These are phyloP conservation scores for Tachycineta bicolor DNA, from an alignment of 2,113 vertebrate genomes.

Conservation along the genomic window DNA sequence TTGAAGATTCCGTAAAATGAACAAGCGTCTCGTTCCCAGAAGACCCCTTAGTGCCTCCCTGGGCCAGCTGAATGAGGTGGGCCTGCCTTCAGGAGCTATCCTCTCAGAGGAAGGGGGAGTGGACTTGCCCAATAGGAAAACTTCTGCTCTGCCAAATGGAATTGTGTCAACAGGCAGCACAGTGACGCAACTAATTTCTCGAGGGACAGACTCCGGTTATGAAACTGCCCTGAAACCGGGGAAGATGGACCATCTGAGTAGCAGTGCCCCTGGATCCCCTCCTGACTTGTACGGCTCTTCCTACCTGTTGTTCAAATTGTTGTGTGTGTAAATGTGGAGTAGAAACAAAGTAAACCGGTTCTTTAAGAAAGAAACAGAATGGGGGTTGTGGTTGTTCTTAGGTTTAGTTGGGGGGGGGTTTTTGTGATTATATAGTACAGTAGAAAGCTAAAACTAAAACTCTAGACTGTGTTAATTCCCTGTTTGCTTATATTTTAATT, in stretches of 20 bases:
- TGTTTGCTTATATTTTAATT: neutral
- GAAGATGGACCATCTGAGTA: constrained; percentile 88
- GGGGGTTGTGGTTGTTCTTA: neutral
- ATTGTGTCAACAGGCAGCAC: constrained; percentile 80
- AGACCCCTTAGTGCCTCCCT: constrained; percentile 86
- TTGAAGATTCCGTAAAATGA: constrained; percentile 96
- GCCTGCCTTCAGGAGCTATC: constrained; percentile 84
- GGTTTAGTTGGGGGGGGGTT: neutral
- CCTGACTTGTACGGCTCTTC: constrained; percentile 86
- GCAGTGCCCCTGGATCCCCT: constrained; percentile 91
- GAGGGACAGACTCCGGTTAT: constrained; percentile 86
- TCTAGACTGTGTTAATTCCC: neutral
- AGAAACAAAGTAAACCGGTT: neutral
- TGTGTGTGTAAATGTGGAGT: neutral
- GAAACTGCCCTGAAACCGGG: constrained; percentile 86
- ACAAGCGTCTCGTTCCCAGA: constrained; percentile 90
- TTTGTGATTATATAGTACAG: neutral
- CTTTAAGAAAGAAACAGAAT: neutral
- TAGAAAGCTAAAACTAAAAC: neutral
- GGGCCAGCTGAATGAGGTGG: constrained; percentile 87
- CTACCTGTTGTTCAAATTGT: neutral
- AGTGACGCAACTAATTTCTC: constrained; percentile 89
- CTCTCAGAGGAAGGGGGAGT: constrained; percentile 87
- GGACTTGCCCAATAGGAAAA: constrained; percentile 85
- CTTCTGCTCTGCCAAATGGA: constrained; percentile 88